phyloP scores from a whole-genome alignment of 2,113 vertebrate species.

The Proteles cristata region DNA sequence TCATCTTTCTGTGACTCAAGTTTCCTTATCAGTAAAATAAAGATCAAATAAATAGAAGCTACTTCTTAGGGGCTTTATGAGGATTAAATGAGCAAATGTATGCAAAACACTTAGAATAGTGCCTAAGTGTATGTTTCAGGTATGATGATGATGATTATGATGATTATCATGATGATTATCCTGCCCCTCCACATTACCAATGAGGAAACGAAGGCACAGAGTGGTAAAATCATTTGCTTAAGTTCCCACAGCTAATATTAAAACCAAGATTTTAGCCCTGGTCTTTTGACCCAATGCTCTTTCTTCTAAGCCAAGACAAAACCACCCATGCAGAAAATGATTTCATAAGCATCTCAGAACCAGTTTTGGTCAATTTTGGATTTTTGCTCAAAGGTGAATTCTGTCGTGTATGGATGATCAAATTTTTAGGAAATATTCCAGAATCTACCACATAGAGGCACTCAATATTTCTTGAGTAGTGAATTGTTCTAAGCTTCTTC shows the following conservation, averaged over 20 bases:
- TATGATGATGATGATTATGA: background rate
- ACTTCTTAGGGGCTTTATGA: background rate
- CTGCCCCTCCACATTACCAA: background rate
- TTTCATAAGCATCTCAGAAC: background rate
- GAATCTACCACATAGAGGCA: background rate
- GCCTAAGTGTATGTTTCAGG: background rate
- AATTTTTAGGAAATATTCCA: background rate
- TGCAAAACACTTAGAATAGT: background rate
- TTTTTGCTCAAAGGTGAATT: background rate
- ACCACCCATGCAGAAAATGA: background rate
- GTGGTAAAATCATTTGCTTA: background rate
- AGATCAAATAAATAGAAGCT: background rate
- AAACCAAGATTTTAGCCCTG: background rate
- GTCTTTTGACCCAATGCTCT: background rate
- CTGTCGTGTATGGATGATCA: background rate
- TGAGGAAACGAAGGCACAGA: background rate
- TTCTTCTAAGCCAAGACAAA: slow-evolving; percentile 3
- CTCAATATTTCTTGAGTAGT: background rate
- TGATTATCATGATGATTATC: background rate
- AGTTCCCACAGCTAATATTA: background rate
- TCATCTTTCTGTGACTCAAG: background rate
- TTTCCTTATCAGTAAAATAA: background rate
- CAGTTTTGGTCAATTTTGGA: background rate
- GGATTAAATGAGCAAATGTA: background rate
- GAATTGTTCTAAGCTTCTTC: background rate